phyloP scores from a whole-genome alignment of 2,113 vertebrate species.

The Neotragus pygmaeus region DNA sequence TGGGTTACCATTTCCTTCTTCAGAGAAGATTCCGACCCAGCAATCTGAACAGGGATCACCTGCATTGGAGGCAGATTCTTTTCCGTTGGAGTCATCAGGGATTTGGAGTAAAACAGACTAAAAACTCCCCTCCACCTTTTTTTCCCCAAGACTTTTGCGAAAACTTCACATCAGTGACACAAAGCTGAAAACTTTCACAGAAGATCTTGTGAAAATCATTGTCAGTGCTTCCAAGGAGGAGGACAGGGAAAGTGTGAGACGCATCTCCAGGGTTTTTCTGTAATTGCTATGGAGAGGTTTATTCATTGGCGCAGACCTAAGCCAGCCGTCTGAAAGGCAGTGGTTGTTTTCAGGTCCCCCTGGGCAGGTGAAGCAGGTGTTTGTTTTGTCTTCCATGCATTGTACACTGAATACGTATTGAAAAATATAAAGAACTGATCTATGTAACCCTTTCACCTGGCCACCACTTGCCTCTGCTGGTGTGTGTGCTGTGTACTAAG shows the following conservation, averaged over 20 bases:
- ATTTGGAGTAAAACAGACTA: not conserved
- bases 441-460: not conserved
- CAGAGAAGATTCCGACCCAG: not conserved
- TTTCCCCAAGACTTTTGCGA: not conserved
- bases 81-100: accelerated
- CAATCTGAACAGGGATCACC: not conserved
- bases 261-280: not conserved
- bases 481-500: not conserved
- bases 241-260: not conserved
- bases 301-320: not conserved
- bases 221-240: not conserved
- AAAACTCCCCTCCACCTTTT: not conserved
- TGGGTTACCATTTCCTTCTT: not conserved
- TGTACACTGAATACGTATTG: not conserved
- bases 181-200: not conserved
- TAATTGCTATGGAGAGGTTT: not conserved
- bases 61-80: not conserved
- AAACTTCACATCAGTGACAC: not conserved
- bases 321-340: not conserved
- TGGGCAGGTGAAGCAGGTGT: not conserved
- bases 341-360: not conserved
- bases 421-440: not conserved
- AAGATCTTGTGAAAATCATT: not conserved
- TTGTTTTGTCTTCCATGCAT: not conserved
- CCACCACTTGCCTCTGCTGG: not conserved